Percentiles rank a stretch among this genome's conserved stretches.
Conservation (phyloP, 2,888 invertebrate genomes). For the Lysandra coridon region DNA sequence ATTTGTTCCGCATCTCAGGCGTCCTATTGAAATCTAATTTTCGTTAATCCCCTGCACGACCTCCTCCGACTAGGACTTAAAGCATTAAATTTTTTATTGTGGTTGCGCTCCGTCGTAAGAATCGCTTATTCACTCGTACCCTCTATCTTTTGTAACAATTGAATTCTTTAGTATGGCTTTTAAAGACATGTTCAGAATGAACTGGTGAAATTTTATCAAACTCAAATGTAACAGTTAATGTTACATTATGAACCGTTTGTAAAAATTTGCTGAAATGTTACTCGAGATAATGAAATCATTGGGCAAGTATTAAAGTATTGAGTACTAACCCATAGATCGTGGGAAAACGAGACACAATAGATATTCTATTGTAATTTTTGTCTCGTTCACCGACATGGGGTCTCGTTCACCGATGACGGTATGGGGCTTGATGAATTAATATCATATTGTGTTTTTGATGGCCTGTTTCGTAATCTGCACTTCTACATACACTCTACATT, state of each 20-base stretch:
- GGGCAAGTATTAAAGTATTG: neutral
- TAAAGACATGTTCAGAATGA: conserved; percentile 15
- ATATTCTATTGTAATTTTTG: too few relatives aligned
- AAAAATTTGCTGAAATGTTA: neutral
- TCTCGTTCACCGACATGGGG: too few relatives aligned
- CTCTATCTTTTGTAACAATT: conserved; percentile 14
- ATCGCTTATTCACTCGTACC: conserved; percentile 9
- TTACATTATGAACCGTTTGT: neutral
- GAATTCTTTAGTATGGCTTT: conserved; percentile 18
- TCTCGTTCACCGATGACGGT: too few relatives aligned
- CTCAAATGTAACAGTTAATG: neutral
- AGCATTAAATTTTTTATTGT: conserved; percentile 62
- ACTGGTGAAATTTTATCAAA: conserved; percentile 1
- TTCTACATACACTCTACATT: neutral
- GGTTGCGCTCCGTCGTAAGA: conserved; percentile 43
- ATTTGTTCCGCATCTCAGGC: conserved; percentile 68
- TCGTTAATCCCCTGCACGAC: conserved; percentile 68
- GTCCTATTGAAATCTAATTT: conserved; percentile 80
- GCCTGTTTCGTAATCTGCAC: neutral
- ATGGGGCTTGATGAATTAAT: too few relatives aligned
- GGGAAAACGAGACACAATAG: too few relatives aligned
- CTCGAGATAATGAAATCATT: neutral
- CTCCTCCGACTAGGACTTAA: conserved; percentile 56
- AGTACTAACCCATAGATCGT: too few relatives aligned
- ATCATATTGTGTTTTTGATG: neutral